phyloP scores from a whole-genome alignment of 2,113 vertebrate genomes.

The Fregata magnificens region DNA sequence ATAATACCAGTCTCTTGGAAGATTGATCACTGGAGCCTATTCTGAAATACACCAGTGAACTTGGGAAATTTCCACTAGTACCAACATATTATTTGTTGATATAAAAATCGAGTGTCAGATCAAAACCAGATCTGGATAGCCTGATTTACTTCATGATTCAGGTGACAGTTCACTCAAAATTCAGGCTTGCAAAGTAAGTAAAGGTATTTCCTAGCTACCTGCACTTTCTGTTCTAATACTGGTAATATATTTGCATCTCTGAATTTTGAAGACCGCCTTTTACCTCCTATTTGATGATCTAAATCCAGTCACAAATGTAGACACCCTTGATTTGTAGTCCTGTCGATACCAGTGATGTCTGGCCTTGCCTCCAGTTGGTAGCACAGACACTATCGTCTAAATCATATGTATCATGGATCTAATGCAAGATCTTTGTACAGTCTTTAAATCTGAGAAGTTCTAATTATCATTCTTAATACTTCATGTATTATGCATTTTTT shows the following conservation, averaged over 20 bases:
- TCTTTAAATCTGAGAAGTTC: not conserved
- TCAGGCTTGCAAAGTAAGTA: not conserved
- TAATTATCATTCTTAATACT: not conserved
- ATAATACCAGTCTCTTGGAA: not conserved
- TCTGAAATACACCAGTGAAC: not conserved
- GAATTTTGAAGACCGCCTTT: not conserved
- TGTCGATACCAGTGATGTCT: not conserved
- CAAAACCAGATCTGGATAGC: not conserved
- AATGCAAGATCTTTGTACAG: not conserved
- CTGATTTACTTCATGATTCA: not conserved
- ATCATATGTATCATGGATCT: not conserved
- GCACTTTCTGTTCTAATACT: not conserved
- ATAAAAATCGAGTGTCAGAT: not conserved
- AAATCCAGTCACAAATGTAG: not conserved
- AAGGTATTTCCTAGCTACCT: not conserved
- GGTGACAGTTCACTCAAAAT: not conserved
- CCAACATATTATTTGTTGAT: not conserved
- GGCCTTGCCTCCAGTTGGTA: not conserved
- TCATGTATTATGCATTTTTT: not conserved
- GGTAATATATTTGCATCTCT: not conserved
- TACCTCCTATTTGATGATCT: not conserved
- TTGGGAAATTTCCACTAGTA: not conserved
- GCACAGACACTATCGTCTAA: not conserved
- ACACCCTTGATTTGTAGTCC: not conserved
- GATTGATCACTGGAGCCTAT: not conserved